phyloP scores from a whole-genome alignment of 1,140 invertebrate species.

The Drosophila sp. region DNA sequence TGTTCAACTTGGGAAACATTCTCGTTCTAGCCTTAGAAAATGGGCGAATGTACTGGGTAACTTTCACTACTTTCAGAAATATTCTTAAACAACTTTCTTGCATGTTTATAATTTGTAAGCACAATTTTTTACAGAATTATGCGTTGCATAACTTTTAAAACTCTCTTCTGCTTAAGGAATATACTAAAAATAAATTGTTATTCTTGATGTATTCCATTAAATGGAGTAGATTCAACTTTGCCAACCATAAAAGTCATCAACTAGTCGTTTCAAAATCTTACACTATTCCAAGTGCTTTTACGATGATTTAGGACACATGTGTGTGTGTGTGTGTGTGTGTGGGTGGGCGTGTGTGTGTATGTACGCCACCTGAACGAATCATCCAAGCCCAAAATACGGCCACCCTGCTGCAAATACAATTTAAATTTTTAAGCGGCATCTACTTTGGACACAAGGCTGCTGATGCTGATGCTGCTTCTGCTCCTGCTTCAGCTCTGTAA shows the following conservation, averaged over 20 bases:
- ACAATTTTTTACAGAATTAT: too few relatives aligned
- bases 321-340: not conserved
- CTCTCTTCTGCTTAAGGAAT: not conserved
- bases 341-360: not conserved
- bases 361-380: constrained; percentile 56
- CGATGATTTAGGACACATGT: not conserved
- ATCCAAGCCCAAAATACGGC: constrained; percentile 13
- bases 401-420: constrained; percentile 73
- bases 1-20: too few relatives aligned
- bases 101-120: too few relatives aligned
- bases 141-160: too few relatives aligned
- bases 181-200: not conserved
- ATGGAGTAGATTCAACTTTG: not conserved
- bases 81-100: too few relatives aligned
- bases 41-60: too few relatives aligned
- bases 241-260: constrained; percentile 5
- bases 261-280: constrained; percentile 7
- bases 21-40: too few relatives aligned
- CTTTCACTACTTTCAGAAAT: too few relatives aligned
- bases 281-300: constrained; percentile 7
- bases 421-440: constrained; percentile 81
- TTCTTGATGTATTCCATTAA: constrained; percentile 3
- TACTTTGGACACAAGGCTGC: constrained; percentile 56
- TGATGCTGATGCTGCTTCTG: not conserved
- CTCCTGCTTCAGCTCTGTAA: not conserved